Evolutionary conservation across 2,888 invertebrate species (phyloP).

Genomic region (Ashinkailepas kermadecensis): DNA sequence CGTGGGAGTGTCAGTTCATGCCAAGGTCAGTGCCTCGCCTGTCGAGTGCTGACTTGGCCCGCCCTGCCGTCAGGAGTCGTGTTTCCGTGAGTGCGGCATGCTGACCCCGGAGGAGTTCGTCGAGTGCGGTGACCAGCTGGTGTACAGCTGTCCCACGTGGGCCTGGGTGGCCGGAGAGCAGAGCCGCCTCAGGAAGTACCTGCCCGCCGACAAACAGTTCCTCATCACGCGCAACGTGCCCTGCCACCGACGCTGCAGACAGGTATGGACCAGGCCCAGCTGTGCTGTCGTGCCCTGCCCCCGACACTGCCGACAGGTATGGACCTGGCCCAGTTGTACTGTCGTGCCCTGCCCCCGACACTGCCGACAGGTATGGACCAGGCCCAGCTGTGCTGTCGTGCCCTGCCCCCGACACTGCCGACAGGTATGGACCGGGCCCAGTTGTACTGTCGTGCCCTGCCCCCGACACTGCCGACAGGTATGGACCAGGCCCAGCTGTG

Average conservation of each 20-base stretch:
- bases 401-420: slow-evolving; percentile 94
- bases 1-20: not conserved
- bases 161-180: slow-evolving; percentile 94
- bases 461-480: too few species aligned
- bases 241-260: slow-evolving; percentile 89
- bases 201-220: slow-evolving; percentile 94
- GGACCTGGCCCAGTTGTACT: not conserved
- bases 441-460: too few species aligned
- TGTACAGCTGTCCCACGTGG: slow-evolving; percentile 99
- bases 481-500: too few species aligned
- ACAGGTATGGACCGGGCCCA: slow-evolving; percentile 51
- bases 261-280: slow-evolving; percentile 46
- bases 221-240: slow-evolving; percentile 95
- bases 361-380: slow-evolving; percentile 68
- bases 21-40: not conserved
- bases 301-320: slow-evolving; percentile 82
- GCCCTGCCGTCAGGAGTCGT: slow-evolving; percentile 66
- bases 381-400: slow-evolving; percentile 48
- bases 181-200: slow-evolving; percentile 74
- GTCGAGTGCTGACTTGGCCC: not conserved
- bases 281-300: slow-evolving; percentile 72
- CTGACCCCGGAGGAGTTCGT: slow-evolving; percentile 99
- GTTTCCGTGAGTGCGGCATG: slow-evolving; percentile 94
- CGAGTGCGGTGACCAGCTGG: slow-evolving; percentile 94
- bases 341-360: slow-evolving; percentile 87